phyloP scores from a whole-genome alignment of 2,888 invertebrate genomes.

The Rhagium mordax region DNA sequence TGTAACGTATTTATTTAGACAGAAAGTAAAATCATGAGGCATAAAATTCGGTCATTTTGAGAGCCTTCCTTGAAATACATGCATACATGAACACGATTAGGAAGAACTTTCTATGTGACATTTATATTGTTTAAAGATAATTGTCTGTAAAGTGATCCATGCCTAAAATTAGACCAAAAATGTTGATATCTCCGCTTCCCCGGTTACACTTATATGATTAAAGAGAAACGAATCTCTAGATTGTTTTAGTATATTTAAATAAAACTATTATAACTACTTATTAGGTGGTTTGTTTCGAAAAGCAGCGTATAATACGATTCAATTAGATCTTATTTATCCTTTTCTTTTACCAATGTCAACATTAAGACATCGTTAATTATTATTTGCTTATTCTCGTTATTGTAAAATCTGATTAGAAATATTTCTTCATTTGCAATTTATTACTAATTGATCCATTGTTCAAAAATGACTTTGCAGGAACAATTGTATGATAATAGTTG shows the following conservation, averaged over 20 bases:
- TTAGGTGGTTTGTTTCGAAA: too few relatives aligned
- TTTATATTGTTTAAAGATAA: slow-evolving; percentile 4
- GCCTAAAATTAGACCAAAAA: slow-evolving; percentile 15
- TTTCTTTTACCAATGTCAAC: too few relatives aligned
- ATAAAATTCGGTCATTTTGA: not conserved
- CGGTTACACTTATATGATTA: not conserved
- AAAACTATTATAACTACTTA: not conserved
- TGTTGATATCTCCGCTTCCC: not conserved
- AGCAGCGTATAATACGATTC: too few relatives aligned
- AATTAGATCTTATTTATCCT: too few relatives aligned
- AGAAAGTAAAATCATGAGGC: not conserved
- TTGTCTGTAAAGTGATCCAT: not conserved
- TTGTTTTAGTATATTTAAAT: too few relatives aligned
- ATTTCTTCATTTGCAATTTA: too few relatives aligned
- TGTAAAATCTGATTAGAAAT: too few relatives aligned
- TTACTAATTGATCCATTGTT: too few relatives aligned
- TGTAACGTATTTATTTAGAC: not conserved
- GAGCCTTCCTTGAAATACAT: not conserved
- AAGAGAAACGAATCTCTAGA: not conserved
- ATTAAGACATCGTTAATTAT: too few relatives aligned
- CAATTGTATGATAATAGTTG: too few relatives aligned
- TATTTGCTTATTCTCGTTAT: too few relatives aligned
- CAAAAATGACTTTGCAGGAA: too few relatives aligned
- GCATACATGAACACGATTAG: not conserved
- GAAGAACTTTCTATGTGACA: slow-evolving; percentile 6